Base-by-base conservation (phyloP, 2,113 vertebrate species). In the Erythrocercus mccallii region DNA sequence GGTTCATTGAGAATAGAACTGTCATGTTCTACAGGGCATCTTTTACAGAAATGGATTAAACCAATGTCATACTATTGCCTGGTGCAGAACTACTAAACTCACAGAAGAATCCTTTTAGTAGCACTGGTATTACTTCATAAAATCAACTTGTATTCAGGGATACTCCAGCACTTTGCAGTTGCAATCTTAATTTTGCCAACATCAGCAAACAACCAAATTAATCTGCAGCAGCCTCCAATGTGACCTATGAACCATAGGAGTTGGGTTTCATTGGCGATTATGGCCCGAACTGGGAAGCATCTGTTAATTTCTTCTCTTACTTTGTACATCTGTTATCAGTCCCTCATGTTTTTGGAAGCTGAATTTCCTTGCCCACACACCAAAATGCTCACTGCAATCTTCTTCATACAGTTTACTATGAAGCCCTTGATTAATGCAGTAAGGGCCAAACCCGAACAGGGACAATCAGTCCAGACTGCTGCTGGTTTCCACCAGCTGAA, bases 401-500 rank as follows among this genome's bases (percentile, higher is more conserved):
- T 90, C 73, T 64, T 89, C 87, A 81, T 65, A 81, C 57, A 80
- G 58, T 95, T 97, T 95, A 64, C 86, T 96, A 70, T 6, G 35
- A 88, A 94, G 23, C 64, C 54, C 76, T 94, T 66, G 97, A 93
- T 94, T 95, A 95, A 95, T 93, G 91, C 3, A 6, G 50, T 30
- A 15, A 54, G 74, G 73, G 21, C 53, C 42, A 68, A 81, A 82
- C 35, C 40, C 60, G 57, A 79, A 68, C 64, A 86, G 44, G 25
- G 18, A 28, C 0, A 0, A 58, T 31, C 56, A 80, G 23, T 56
- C n/a, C 86, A 70, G 81, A 21, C 42, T 82, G 66, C 88, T 96
- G 64, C 87, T 64, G 74, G 65, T 94, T 97, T 87, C 96, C 81
- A 95, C 89, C 79, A 72, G 44, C 60, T 84, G 95, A 96, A 96